Conservation (phyloP, 2,888 invertebrate genomes). For the Cephus spinipes region DNA sequence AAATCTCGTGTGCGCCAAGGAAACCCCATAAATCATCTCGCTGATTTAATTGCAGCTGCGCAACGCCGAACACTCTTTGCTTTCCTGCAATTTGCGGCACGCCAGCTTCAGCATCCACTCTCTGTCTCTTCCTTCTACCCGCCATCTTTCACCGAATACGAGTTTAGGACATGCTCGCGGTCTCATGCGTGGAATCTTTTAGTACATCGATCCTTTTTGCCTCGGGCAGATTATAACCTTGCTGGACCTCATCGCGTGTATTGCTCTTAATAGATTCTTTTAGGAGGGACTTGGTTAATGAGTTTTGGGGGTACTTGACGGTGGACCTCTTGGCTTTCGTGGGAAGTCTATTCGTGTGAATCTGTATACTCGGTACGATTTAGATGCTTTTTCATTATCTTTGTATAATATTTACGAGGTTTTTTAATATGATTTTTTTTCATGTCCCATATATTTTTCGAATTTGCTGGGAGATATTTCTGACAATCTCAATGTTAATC, state of each 20-base stretch:
- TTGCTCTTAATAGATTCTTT: not conserved
- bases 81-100: constrained; percentile 34
- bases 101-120: not conserved
- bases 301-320: not conserved
- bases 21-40: constrained; percentile 34
- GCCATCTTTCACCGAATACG: not conserved
- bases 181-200: not conserved
- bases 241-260: not conserved
- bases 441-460: not conserved
- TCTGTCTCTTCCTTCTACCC: not conserved
- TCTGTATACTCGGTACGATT: not conserved
- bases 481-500: not conserved
- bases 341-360: not conserved
- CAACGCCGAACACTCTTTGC: constrained; percentile 28
- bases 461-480: not conserved
- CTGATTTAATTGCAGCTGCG: constrained; percentile 49
- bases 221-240: not conserved
- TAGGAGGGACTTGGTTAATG: not conserved
- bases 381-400: no score
- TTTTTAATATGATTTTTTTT: not conserved
- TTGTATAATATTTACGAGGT: no score
- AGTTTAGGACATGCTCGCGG: not conserved
- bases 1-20: constrained; percentile 22
- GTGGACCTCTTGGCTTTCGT: not conserved
- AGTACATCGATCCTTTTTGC: not conserved